These are phyloP conservation scores for Brenthis ino DNA, from an alignment of 2,888 invertebrate species.

Conservation along the genomic window DNA sequence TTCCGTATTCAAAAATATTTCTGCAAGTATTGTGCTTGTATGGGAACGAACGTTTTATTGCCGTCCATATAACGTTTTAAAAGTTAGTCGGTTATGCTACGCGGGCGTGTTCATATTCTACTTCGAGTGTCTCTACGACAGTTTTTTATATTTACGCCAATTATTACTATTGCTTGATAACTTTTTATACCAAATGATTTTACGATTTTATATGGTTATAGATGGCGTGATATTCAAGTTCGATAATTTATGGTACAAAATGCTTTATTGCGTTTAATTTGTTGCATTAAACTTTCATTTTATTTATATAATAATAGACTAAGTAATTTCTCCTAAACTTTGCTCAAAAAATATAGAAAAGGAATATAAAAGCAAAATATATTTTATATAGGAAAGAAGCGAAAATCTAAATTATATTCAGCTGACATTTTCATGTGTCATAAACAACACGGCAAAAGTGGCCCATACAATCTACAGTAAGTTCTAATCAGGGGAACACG, in stretches of 20 bases:
- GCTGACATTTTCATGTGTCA: conserved; percentile 39
- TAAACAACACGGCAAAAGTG: conserved; percentile 43
- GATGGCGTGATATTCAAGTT: conserved; percentile 40
- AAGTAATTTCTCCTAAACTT: neutral
- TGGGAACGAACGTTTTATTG: conserved; percentile 78
- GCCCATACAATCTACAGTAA: conserved; percentile 51
- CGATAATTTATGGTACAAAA: conserved; percentile 9
- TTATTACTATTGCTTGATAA: conserved; percentile 75
- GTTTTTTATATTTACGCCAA: conserved; percentile 60
- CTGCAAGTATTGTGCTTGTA: conserved; percentile 81
- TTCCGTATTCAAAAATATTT: conserved; percentile 83
- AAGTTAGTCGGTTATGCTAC: conserved; percentile 76
- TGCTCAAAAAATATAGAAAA: neutral
- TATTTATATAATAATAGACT: neutral
- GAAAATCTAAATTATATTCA: conserved; percentile 17
- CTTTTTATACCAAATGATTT: conserved; percentile 58
- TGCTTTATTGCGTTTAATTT: conserved; percentile 10
- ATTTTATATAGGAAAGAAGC: conserved; percentile 4
- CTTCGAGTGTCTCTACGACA: conserved; percentile 51
- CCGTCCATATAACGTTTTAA: conserved; percentile 81
- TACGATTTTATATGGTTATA: conserved; percentile 46
- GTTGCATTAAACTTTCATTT: neutral
- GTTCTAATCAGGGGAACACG: conserved; percentile 69
- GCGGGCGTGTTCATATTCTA: conserved; percentile 59
- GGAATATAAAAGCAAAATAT: conserved; percentile 12